Evolutionary conservation across 1,140 invertebrate species (phyloP).

Genomic region (Scaptomyza hsui): DNA sequence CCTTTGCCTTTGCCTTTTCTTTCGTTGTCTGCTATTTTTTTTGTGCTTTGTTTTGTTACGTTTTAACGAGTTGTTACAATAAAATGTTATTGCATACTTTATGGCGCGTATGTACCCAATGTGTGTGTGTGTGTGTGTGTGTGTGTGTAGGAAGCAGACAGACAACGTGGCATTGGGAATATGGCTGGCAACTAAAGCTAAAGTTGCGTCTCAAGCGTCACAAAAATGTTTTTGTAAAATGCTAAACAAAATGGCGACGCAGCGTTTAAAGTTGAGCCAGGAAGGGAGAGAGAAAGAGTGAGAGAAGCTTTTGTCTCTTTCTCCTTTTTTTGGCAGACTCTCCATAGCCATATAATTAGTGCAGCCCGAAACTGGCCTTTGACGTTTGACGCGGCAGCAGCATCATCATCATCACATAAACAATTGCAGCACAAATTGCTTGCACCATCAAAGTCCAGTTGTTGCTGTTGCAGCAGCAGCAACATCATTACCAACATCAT

Average conservation of each 20-base stretch:
- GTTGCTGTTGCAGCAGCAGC: constrained; percentile 14
- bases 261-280: constrained; percentile 11
- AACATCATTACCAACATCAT: constrained; percentile 54
- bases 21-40: constrained; percentile 11
- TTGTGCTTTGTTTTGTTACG: constrained; percentile 49
- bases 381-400: constrained; percentile 10
- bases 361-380: constrained; percentile 34
- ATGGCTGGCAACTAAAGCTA: constrained; percentile 26
- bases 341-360: constrained; percentile 41
- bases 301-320: not conserved
- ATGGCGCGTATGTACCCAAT: constrained; percentile 28
- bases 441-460: constrained; percentile 34
- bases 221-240: constrained; percentile 47
- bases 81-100: constrained; percentile 78
- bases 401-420: constrained; percentile 45
- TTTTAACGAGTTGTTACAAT: constrained; percentile 77
- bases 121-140: constrained; percentile 6
- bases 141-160: constrained; percentile 35
- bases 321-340: constrained; percentile 14
- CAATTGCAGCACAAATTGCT: constrained; percentile 57
- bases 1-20: constrained; percentile 6
- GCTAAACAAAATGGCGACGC: constrained; percentile 58
- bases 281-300: not conserved
- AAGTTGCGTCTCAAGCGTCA: constrained; percentile 37
- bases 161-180: constrained; percentile 42